Evolutionary conservation across 2,888 invertebrate species (phyloP), one percentile per base, ranked within the genome.

Genomic region (Calameuta pallipes): DNA sequence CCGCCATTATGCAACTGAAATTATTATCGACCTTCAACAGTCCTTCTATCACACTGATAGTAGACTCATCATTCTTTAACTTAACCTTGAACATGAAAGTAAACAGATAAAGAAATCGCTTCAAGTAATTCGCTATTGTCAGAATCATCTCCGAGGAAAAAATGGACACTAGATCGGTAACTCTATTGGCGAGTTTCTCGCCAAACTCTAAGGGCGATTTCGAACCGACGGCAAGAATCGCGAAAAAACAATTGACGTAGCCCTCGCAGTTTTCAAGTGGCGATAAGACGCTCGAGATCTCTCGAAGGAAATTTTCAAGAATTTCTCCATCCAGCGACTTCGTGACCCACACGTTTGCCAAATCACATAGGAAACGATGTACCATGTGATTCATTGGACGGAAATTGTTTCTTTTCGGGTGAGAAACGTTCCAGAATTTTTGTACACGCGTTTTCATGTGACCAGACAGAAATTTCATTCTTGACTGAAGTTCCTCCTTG

Each of bases 181-280:
- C 31, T 34, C 78, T 35, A 11, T 76, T n/a, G 0, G n/a, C 69
- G 30, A 85, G 76, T 30, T 33, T 76, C 1, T 15, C 31, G 4
- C 79, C 82, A 31, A 84, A 79, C 3, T 78, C 74, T 31, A 37
- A 31, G 74, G 41, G 23, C 3, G 69, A 77, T 0, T 68, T 15
- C 0, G 78, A 76, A 0, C 33, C 30, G 0, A 70, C 4, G 2
- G 79, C 56, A 12, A 80, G 81, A 56, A 80, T 77, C 6, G 74
- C 76, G 75, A 76, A 85, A 1, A 71, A 31, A 37, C 88, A 75
- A n/a, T 37, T 1, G 11, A 86, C 73, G 37, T 83, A 89, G 4
- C 85, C 80, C 0, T 6, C 69, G 0, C 81, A 77, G 34, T 83
- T 85, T 74, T 83, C 79, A 23, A 76, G 34, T 0, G 89, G 88